Base-by-base conservation (phyloP, 2,113 vertebrate genomes). In the Pitta sordida region DNA sequence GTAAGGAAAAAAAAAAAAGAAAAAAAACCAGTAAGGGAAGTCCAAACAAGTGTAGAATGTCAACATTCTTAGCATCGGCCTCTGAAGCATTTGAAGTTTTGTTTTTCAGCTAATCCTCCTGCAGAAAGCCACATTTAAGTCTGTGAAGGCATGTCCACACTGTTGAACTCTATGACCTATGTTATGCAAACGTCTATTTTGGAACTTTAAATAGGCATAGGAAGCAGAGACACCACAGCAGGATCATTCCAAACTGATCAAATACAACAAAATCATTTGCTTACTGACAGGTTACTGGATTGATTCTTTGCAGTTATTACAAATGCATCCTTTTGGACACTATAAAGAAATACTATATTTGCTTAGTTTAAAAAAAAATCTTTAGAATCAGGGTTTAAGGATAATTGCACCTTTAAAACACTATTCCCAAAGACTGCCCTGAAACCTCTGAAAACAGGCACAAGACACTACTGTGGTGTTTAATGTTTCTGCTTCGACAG, bases 21-120 rank as follows among this genome's bases (percentile, higher is more conserved):
- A 34, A 24, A 62, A 46, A 20, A 30, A 15, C 2, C 13, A 19
- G 7, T 39, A 67, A 59, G 29, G 34, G 21, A 88, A 83, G 59
- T 11, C 9, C 41, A 82, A 23, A 27, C 12, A 11, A 48, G 18
- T 5, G 22, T 59, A 69, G 27, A 79, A 62, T 46, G 87, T 53
- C 41, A 83, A 53, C 41, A 56, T 86, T 76, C 34, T 51, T 56
- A 52, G 1, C 2, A 91, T 1, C 63, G n/a, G 78, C 55, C 56
- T 63, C 52, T 58, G 26, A 32, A 71, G 75, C 24, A 64, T 83
- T 91, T 78, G 41, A 65, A 23, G 56, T 58, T 88, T 44, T 53
- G 36, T 52, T 94, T 85, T 89, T 75, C 89, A 86, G 64, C n/a
- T 88, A 93, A 88, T 71, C 30, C 36, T 78, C n/a, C 86, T 52